Percentiles rank a stretch among this genome's conserved stretches.
Conservation (phyloP, 2,888 invertebrate species). For the Camponotus fellah region DNA sequence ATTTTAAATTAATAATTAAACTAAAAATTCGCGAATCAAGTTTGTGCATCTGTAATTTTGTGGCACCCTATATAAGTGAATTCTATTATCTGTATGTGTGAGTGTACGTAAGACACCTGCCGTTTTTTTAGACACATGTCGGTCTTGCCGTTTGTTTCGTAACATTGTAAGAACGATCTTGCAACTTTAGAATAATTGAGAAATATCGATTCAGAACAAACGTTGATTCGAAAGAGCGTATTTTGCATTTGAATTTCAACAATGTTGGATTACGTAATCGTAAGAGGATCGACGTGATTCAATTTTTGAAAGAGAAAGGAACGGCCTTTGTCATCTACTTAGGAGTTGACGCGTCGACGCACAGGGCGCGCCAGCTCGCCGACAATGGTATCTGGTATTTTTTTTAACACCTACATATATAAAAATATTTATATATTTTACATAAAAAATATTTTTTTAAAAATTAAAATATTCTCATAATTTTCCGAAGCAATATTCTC, state of each 20-base stretch:
- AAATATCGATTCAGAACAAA: background rate
- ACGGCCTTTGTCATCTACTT: background rate
- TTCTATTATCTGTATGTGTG: background rate
- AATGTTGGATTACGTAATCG: background rate
- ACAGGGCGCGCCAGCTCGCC: slow-evolving; percentile 42
- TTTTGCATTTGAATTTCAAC: background rate
- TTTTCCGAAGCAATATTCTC: background rate
- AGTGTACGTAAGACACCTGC: slow-evolving; percentile 21
- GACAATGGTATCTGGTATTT: background rate
- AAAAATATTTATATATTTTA: background rate
- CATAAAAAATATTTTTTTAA: background rate
- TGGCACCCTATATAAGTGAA: background rate
- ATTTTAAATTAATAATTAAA: background rate
- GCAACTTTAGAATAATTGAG: background rate
- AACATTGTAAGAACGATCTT: background rate
- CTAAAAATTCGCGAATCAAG: background rate
- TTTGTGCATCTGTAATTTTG: background rate
- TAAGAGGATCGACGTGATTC: background rate
- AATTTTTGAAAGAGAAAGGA: slow-evolving; percentile 33
- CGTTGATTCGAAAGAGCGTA: background rate
- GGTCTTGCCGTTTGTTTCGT: background rate
- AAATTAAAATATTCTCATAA: background rate
- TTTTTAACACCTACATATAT: background rate
- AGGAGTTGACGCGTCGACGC: slow-evolving; percentile 8
- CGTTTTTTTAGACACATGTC: slow-evolving; percentile 7